Conservation (phyloP, 1,140 invertebrate species). For the Lepidurus couesii region DNA sequence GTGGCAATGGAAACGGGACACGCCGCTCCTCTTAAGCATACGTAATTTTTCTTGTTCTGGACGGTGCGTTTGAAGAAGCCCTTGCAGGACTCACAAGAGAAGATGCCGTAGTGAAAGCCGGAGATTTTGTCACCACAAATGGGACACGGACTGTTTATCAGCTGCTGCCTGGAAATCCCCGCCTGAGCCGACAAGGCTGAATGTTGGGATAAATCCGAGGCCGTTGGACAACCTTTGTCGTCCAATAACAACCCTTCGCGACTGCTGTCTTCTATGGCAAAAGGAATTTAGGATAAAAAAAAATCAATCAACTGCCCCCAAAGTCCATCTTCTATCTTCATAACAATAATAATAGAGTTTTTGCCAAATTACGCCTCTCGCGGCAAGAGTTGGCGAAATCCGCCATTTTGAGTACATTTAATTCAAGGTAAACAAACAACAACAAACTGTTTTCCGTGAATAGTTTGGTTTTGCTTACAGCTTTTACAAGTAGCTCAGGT, state of each 20-base stretch:
- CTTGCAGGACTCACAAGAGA: conserved; percentile 57
- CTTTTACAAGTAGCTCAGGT: too few relatives aligned
- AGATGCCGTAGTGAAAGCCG: conserved; percentile 93
- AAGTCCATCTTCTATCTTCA: too few relatives aligned
- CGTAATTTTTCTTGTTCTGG: conserved; percentile 94
- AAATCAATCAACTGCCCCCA: too few relatives aligned
- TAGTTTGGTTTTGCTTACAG: too few relatives aligned
- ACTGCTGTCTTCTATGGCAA: conserved; percentile 30
- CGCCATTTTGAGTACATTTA: too few relatives aligned
- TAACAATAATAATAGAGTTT: too few relatives aligned
- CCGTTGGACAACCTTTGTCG: conserved; percentile 42
- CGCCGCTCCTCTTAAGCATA: conserved; percentile 80
- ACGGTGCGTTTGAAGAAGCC: conserved; percentile 98
- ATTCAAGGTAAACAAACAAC: too few relatives aligned
- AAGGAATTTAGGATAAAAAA: not conserved
- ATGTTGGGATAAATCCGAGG: conserved; percentile 48
- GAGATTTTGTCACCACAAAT: conserved; percentile 93
- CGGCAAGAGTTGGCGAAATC: too few relatives aligned
- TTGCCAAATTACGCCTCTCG: too few relatives aligned
- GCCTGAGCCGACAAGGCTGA: conserved; percentile 54
- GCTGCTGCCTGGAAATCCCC: conserved; percentile 77
- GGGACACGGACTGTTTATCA: conserved; percentile 82
- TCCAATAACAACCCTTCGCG: conserved; percentile 34
- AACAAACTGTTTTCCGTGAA: too few relatives aligned
- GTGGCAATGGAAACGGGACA: conserved; percentile 88